Conservation (phyloP, 2,797 vertebrate species). For the Alcedo atthis region DNA sequence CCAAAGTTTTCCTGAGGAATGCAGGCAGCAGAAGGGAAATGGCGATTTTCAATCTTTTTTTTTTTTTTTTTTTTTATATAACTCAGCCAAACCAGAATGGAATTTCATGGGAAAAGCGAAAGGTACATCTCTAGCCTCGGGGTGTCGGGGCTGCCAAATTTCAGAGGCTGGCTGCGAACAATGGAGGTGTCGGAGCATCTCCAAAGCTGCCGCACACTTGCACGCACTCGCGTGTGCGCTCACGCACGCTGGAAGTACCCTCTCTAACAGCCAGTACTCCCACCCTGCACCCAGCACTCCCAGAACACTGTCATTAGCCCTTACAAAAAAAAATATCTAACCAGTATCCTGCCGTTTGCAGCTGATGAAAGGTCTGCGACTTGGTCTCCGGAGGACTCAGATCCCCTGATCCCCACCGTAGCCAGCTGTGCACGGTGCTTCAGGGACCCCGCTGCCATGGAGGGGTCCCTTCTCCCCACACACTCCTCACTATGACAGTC, state of each 20-base stretch:
- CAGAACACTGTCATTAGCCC: not conserved
- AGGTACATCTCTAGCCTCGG: conserved; percentile 62
- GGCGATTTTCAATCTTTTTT: conserved; percentile 58
- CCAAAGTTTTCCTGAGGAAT: conserved; percentile 71
- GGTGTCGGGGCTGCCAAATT: conserved; percentile 37
- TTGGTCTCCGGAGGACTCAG: not conserved
- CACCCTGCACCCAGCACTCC: not conserved
- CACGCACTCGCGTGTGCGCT: not conserved
- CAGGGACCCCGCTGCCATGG: not conserved
- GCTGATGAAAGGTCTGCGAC: not conserved
- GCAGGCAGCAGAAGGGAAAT: conserved; percentile 72
- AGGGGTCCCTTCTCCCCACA: not conserved
- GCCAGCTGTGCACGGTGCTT: not conserved
- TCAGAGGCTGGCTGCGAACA: conserved; percentile 44
- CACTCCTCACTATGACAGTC: not conserved
- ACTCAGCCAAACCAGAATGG: conserved; percentile 65
- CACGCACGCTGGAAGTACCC: not conserved
- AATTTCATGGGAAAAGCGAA: conserved; percentile 71
- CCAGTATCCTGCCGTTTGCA: not conserved
- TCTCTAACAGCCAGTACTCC: not conserved
- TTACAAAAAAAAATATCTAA: not conserved
- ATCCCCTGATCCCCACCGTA: not conserved
- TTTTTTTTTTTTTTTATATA: conserved; percentile 31
- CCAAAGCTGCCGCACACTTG: not conserved
- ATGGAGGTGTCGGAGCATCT: conserved; percentile 53